Percentiles rank a stretch among this genome's conserved stretches.
Evolutionary conservation across 2,888 invertebrate genomes (phyloP).

Genomic region (Lasioglossum oenotherae): DNA sequence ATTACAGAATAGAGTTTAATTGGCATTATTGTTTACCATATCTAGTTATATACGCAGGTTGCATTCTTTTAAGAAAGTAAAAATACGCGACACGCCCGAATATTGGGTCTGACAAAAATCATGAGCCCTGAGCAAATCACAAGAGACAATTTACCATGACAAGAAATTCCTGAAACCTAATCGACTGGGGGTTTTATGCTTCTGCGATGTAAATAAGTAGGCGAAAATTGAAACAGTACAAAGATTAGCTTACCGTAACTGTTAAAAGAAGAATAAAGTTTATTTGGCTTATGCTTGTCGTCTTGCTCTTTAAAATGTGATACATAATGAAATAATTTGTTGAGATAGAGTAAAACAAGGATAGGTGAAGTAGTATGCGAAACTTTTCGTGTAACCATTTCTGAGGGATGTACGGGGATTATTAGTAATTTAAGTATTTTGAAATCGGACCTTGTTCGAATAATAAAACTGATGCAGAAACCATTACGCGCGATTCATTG

Average conservation of each 20-base stretch:
- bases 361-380: background rate
- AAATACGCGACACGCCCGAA: no score
- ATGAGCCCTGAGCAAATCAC: no score
- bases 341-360: background rate
- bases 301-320: background rate
- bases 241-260: background rate
- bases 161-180: no score
- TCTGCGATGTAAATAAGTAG: background rate
- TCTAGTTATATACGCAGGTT: no score
- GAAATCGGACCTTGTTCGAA: constrained; percentile 13
- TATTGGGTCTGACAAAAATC: no score
- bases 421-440: background rate
- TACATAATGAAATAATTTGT: background rate
- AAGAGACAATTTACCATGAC: background rate
- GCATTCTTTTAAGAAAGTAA: no score
- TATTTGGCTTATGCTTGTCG: background rate
- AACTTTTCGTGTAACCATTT: background rate
- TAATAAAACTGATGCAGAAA: constrained; percentile 23
- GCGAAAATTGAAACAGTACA: background rate
- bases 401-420: background rate
- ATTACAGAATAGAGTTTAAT: no score
- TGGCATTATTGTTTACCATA: no score
- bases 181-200: no score
- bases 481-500: constrained; percentile 10
- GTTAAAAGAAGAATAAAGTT: background rate